Base-by-base conservation (phyloP, 1,140 invertebrate genomes). In the Cephus cinctus region DNA sequence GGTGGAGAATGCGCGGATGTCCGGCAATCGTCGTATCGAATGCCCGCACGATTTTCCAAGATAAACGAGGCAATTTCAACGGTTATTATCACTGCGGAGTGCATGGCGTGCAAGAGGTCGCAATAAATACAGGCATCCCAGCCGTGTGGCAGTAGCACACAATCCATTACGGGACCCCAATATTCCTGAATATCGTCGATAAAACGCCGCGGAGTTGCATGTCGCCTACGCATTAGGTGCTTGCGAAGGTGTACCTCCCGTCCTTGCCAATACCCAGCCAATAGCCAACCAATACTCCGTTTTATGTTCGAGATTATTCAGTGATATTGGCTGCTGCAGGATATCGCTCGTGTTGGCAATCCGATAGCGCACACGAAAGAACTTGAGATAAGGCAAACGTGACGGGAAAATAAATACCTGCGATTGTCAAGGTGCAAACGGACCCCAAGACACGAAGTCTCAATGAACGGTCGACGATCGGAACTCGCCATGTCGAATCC, bases 311-410 rank as follows among this genome's bases (percentile, higher is more conserved):
- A 40, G 38, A 40, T 40, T 40, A 40, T 40, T 40, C 38, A 22
- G 25, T 11, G 8, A 22, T 40, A 40, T 40, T 35, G 21, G 19
- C 15, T 11, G 16, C 14, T 4, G 15, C 25, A 22, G 16, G 21
- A 21, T 6, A 8, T 21, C 20, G 3, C 25, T 9, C 25, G 14
- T 38, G 4, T 21, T 19, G 21, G 55, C 42, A 39, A 62, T 57
- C 59, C 40, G 59, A 62, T 62, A 57, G 20, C 41, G 9, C 43
- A 57, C 57, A 55, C 59, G 55, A 62, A 47, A 43, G 6, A 36
- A 44, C 21, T 32, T 38, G 32, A 32, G 59, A 61, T 62, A 61
- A 56, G 36, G 27, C 22, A 19, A 35, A 51, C 30, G 39, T 31
- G 54, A 31, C 34, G 43, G 15, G n/a, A 14, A 39, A 31, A 47